A percentile compares a stretch with the other conserved stretches of the same genome.
These are phyloP conservation scores for Cheilosia soror DNA, from an alignment of 2,888 invertebrate genomes.

Conservation along the genomic window DNA sequence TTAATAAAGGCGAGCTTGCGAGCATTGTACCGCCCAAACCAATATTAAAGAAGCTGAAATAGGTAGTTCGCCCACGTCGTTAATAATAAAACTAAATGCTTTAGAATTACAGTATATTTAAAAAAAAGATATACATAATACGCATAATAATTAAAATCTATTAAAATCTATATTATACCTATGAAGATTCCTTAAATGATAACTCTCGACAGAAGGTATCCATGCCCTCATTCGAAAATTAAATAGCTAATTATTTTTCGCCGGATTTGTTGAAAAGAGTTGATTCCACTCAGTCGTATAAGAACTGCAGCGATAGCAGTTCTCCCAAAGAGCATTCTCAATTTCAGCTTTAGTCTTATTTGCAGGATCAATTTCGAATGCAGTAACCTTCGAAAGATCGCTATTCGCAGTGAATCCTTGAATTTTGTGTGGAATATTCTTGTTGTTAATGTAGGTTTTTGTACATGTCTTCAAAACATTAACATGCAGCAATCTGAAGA, in stretches of 20 bases:
- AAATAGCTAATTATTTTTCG: not conserved
- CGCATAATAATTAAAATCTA: too few species aligned
- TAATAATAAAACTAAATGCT: too few species aligned
- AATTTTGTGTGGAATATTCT: conserved; percentile 22
- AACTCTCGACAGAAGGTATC: not conserved
- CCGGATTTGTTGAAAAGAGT: conserved; percentile 15
- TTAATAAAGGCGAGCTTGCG: too few species aligned
- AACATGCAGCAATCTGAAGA: conserved; percentile 30
- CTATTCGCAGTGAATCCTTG: conserved; percentile 44
- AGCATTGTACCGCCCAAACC: too few species aligned
- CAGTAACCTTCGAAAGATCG: not conserved
- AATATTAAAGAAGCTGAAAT: too few species aligned
- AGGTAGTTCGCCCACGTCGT: too few species aligned
- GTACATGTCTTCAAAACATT: conserved; percentile 42
- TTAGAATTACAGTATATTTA: too few species aligned
- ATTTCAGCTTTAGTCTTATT: conserved; percentile 20
- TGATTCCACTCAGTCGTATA: conserved; percentile 45
- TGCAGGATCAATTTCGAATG: conserved; percentile 43
- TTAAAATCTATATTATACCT: too few species aligned
- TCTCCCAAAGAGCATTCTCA: conserved; percentile 43
- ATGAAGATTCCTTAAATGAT: too few species aligned
- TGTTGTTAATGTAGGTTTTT: conserved; percentile 39
- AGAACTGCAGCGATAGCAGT: conserved; percentile 11
- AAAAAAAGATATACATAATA: too few species aligned
- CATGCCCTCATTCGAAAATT: not conserved